phyloP scores from a whole-genome alignment of 1,140 invertebrate species.

The Atta texana region DNA sequence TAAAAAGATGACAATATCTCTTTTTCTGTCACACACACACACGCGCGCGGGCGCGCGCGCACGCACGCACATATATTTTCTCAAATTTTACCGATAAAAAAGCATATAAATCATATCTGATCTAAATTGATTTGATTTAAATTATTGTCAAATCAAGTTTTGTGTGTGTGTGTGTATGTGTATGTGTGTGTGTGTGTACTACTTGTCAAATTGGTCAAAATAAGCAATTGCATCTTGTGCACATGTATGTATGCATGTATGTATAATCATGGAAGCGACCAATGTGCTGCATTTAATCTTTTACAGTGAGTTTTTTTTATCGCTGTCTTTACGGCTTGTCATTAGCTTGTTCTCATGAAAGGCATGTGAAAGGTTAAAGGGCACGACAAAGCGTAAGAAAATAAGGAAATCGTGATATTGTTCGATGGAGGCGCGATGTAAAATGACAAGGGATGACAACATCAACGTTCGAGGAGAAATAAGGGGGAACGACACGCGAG shows the following conservation, averaged over 20 bases:
- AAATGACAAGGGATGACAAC: background rate
- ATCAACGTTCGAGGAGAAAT: constrained; percentile 31
- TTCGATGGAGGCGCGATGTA: background rate
- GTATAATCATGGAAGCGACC: background rate
- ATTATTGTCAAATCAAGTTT: background rate
- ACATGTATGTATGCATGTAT: background rate
- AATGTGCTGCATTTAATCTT: constrained; percentile 31
- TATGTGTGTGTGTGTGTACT: background rate
- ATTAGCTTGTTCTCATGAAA: background rate
- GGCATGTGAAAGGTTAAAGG: constrained; percentile 35
- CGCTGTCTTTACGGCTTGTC: background rate
- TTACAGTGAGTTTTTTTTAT: constrained; percentile 14
- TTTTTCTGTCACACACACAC: background rate
- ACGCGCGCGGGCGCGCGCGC: too few species aligned
- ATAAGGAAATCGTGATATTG: background rate
- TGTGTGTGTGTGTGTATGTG: background rate
- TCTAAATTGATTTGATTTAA: background rate
- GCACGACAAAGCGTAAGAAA: constrained; percentile 12
- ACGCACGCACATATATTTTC: background rate
- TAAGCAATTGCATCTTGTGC: background rate
- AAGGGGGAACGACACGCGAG: constrained; percentile 1
- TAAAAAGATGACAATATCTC: background rate
- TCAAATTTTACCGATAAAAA: constrained; percentile 1
- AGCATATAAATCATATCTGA: background rate
- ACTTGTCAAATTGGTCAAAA: background rate